Conservation (phyloP, 1,140 invertebrate species). For the Drosophila setifemur region DNA sequence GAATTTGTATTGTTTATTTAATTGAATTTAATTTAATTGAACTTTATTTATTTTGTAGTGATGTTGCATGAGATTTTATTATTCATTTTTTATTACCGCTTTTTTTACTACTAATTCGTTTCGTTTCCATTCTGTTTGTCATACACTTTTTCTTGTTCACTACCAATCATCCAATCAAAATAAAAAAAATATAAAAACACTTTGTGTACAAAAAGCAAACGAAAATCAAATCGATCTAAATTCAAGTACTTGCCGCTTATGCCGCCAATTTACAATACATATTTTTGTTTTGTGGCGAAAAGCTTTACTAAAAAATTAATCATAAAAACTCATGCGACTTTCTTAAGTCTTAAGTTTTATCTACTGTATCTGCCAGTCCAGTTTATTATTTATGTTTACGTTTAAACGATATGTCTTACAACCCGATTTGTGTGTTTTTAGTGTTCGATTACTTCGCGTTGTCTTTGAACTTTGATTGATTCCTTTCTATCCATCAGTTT, state of each 20-base stretch:
- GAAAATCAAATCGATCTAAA: conserved; percentile 37
- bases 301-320: conserved; percentile 83
- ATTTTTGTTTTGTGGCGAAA: conserved; percentile 40
- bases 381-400: conserved; percentile 58
- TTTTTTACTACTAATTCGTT: conserved; percentile 80
- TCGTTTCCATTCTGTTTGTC: conserved; percentile 51
- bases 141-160: conserved; percentile 33
- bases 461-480: conserved; percentile 34
- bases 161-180: conserved; percentile 49
- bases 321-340: conserved; percentile 82
- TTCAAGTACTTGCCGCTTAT: conserved; percentile 55
- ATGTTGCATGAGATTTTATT: conserved; percentile 83
- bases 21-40: conserved; percentile 60
- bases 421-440: conserved; percentile 33
- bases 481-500: conserved; percentile 11
- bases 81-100: conserved; percentile 81
- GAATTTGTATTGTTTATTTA: conserved; percentile 71
- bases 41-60: conserved; percentile 73
- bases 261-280: conserved; percentile 20
- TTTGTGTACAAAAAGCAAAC: conserved; percentile 34
- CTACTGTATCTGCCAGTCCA: conserved; percentile 49
- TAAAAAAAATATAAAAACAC: no score
- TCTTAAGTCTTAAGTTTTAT: conserved; percentile 69
- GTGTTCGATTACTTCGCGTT: conserved; percentile 32
- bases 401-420: conserved; percentile 49